Evolutionary conservation across 2,113 vertebrate genomes (phyloP).

Genomic region (Sminthopsis crassicaudata): DNA sequence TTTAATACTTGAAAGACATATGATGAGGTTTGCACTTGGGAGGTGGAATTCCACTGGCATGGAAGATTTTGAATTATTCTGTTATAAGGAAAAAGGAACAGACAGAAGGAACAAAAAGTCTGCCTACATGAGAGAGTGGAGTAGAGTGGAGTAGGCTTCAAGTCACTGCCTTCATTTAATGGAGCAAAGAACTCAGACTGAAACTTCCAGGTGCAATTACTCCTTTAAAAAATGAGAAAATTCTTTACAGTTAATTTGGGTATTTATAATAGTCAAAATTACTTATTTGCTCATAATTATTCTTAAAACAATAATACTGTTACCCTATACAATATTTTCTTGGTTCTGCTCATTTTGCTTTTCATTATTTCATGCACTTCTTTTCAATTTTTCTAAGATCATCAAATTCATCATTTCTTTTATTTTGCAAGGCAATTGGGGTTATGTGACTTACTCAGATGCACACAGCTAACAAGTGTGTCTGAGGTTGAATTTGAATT

Average conservation of each 20-base stretch:
- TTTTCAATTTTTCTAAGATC: not conserved
- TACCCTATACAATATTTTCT: not conserved
- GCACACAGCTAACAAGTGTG: too few species aligned
- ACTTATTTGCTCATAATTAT: not conserved
- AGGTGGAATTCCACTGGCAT: not conserved
- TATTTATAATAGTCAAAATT: not conserved
- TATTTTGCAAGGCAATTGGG: too few species aligned
- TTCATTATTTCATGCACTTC: not conserved
- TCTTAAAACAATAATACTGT: not conserved
- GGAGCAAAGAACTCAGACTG: not conserved
- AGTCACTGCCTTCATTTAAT: too few species aligned
- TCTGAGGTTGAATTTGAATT: too few species aligned
- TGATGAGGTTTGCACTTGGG: not conserved
- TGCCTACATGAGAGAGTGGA: not conserved
- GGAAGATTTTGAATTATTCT: not conserved
- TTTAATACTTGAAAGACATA: not conserved
- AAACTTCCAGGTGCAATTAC: not conserved
- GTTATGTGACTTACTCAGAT: too few species aligned
- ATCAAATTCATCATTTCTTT: not conserved
- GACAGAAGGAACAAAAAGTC: not conserved
- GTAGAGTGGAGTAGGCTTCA: not conserved
- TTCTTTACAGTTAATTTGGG: not conserved
- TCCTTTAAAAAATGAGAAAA: not conserved
- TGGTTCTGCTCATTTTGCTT: not conserved
- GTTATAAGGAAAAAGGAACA: not conserved